phyloP scores from a whole-genome alignment of 2,888 invertebrate species.

The Camponotus fellah region DNA sequence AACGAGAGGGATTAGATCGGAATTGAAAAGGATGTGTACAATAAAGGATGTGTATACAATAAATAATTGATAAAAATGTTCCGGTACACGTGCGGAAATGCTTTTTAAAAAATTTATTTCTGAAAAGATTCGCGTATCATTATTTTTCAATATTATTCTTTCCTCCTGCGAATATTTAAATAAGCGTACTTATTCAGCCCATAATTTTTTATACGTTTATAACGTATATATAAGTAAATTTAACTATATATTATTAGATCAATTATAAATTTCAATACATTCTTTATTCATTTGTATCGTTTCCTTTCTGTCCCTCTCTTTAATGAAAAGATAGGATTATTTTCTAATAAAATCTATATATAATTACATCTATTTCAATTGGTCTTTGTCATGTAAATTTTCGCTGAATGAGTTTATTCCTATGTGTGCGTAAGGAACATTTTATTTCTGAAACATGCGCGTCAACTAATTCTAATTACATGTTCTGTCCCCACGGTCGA shows the following conservation, averaged over 20 bases:
- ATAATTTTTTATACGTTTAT: background rate
- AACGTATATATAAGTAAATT: background rate
- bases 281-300: background rate
- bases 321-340: background rate
- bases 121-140: background rate
- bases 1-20: background rate
- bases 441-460: slow-evolving; percentile 38
- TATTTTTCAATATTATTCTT: background rate
- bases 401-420: background rate
- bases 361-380: background rate
- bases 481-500: slow-evolving; percentile 41
- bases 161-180: background rate
- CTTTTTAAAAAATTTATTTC: background rate
- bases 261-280: slow-evolving; percentile 3
- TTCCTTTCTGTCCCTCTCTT: background rate
- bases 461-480: slow-evolving; percentile 51
- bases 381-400: background rate
- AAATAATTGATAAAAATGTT: background rate
- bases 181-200: background rate
- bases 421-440: background rate
- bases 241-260: background rate
- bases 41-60: background rate
- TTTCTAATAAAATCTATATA: background rate
- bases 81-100: background rate
- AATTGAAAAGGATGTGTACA: slow-evolving; percentile 10